Conservation (phyloP, 2,797 vertebrate species). For the Muraenolepis orangiensis region DNA sequence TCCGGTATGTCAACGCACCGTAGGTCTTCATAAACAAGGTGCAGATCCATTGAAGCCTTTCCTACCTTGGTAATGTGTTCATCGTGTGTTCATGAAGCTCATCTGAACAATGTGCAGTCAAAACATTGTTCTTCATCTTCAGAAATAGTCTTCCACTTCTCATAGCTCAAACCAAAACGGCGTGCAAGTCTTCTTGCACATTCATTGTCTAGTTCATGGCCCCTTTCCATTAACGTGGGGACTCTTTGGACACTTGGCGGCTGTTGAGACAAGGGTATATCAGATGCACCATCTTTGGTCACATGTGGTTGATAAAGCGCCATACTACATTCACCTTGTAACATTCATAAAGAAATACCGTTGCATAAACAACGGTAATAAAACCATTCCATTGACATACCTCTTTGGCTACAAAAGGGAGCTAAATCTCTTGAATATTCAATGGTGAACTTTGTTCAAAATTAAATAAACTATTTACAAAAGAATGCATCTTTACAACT, state of each 20-base stretch:
- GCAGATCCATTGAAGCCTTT: not conserved
- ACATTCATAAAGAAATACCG: too few species aligned
- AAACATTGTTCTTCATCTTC: constrained; percentile 8
- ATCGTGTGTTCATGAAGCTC: not conserved
- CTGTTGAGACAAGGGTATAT: too few species aligned
- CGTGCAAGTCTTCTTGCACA: constrained; percentile 17
- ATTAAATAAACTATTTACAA: too few species aligned
- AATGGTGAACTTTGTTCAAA: too few species aligned
- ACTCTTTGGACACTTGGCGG: constrained; percentile 22
- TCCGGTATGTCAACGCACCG: not conserved
- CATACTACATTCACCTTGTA: too few species aligned
- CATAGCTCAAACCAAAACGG: constrained; percentile 22
- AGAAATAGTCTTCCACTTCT: constrained; percentile 28
- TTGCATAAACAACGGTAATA: too few species aligned
- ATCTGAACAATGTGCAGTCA: not conserved
- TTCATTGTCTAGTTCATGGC: constrained; percentile 33
- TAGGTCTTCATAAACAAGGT: not conserved
- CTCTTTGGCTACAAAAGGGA: too few species aligned
- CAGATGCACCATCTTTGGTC: too few species aligned
- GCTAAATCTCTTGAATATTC: too few species aligned
- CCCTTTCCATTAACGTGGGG: constrained; percentile 25
- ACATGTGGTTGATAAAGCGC: too few species aligned
- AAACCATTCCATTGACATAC: too few species aligned
- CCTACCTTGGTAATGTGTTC: not conserved
- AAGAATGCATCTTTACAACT: too few species aligned